Evolutionary conservation across 35 echinoderm and acorn worm genomes (phyloP).

Genomic region (Lytechinus pictus): DNA sequence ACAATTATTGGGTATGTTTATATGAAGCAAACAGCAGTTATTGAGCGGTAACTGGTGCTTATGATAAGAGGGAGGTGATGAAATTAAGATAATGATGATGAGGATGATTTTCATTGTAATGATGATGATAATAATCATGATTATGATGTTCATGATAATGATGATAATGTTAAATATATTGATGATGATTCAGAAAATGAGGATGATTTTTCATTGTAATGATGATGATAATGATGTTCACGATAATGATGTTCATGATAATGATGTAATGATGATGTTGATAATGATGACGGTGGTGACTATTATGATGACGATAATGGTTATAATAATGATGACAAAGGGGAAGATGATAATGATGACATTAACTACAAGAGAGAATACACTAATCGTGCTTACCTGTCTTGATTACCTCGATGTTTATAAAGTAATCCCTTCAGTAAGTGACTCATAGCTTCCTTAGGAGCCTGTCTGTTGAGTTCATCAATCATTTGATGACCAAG

Average conservation of each 20-base stretch:
- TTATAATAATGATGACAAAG: neutral
- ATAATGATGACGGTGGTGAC: neutral
- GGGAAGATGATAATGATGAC: neutral
- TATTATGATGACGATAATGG: neutral
- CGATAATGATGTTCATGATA: neutral
- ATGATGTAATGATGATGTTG: neutral
- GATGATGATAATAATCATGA: neutral
- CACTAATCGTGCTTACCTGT: neutral
- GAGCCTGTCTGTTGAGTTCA: neutral
- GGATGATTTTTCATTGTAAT: neutral
- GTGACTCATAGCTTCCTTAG: neutral
- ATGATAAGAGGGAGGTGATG: neutral
- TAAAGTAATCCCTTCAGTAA: neutral
- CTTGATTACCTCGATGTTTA: neutral
- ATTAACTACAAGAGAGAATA: neutral
- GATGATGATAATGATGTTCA: neutral
- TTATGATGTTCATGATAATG: neutral
- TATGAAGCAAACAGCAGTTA: neutral
- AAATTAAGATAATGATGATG: neutral
- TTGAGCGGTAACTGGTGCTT: neutral
- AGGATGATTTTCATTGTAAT: neutral
- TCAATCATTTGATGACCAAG: neutral
- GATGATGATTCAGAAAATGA: neutral
- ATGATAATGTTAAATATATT: neutral
- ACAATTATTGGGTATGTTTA: neutral